phyloP scores from a whole-genome alignment of 1,140 invertebrate species.

The Achroia grisella region DNA sequence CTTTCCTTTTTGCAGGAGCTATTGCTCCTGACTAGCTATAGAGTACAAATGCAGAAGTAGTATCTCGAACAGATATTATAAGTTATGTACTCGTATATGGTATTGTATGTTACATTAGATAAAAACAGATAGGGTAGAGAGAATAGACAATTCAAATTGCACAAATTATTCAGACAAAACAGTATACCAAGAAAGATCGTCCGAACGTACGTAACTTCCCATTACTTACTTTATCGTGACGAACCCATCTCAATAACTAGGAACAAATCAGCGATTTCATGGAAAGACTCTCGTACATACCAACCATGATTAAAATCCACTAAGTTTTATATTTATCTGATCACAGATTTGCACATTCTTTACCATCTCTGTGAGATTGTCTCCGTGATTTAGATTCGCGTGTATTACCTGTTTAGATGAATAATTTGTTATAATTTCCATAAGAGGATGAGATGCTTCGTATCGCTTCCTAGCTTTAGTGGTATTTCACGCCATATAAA shows the following conservation, averaged over 20 bases:
- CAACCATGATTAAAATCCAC: slow-evolving; percentile 24
- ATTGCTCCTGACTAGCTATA: too few species aligned
- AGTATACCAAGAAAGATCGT: slow-evolving; percentile 24
- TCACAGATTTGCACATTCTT: slow-evolving; percentile 6
- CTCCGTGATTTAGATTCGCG: slow-evolving; percentile 15
- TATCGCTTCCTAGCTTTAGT: slow-evolving; percentile 20
- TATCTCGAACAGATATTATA: too few species aligned
- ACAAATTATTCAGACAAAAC: too few species aligned
- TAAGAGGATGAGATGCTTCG: slow-evolving; percentile 13
- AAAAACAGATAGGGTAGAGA: too few species aligned
- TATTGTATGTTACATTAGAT: too few species aligned
- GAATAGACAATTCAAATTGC: too few species aligned
- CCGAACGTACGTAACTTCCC: slow-evolving; percentile 18
- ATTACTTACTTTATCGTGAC: slow-evolving; percentile 34
- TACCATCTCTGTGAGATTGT: neutral
- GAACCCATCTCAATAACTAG: slow-evolving; percentile 25
- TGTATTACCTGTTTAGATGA: slow-evolving; percentile 17
- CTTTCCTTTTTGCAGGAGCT: too few species aligned
- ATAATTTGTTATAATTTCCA: slow-evolving; percentile 24
- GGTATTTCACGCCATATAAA: slow-evolving; percentile 6
- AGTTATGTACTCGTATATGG: too few species aligned
- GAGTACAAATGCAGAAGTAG: too few species aligned
- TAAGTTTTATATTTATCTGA: slow-evolving; percentile 8
- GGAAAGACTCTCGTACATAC: slow-evolving; percentile 23
- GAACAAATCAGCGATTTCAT: slow-evolving; percentile 24